phyloP scores from a whole-genome alignment of 2,113 vertebrate genomes.

The Cavia porcellus region DNA sequence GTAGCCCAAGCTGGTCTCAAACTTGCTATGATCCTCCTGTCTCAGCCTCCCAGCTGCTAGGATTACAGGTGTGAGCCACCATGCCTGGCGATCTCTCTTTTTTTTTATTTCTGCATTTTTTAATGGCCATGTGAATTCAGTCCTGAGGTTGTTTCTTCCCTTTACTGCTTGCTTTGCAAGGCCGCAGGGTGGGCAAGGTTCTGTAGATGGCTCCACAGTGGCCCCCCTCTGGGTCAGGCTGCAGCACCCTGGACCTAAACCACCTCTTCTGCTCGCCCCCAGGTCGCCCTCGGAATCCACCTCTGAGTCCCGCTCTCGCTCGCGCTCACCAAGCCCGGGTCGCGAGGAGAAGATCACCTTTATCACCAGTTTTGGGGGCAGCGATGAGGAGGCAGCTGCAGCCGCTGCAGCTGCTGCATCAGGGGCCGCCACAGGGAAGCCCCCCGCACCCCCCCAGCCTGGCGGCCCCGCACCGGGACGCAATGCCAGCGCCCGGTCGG shows the following conservation, averaged over 20 bases:
- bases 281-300: conserved; percentile 87
- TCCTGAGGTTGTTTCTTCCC: too few relatives aligned
- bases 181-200: background rate
- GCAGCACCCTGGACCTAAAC: background rate
- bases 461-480: conserved; percentile 89
- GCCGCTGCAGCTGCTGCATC: conserved; percentile 74
- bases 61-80: too few relatives aligned
- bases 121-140: background rate
- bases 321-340: conserved; percentile 90
- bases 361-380: conserved; percentile 98
- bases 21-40: too few relatives aligned
- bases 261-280: background rate
- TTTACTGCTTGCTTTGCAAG: background rate
- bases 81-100: too few relatives aligned
- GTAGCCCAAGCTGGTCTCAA: too few relatives aligned
- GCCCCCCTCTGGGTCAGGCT: background rate
- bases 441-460: conserved; percentile 83
- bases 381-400: conserved; percentile 92
- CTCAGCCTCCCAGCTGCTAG: too few relatives aligned
- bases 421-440: conserved; percentile 85
- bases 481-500: conserved; percentile 98
- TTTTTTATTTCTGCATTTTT: background rate
- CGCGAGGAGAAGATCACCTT: conserved; percentile 96
- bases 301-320: conserved; percentile 94
- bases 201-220: accelerated